Evolutionary conservation across 2,797 vertebrate species (phyloP).

Genomic region (Helarctos malayanus): DNA sequence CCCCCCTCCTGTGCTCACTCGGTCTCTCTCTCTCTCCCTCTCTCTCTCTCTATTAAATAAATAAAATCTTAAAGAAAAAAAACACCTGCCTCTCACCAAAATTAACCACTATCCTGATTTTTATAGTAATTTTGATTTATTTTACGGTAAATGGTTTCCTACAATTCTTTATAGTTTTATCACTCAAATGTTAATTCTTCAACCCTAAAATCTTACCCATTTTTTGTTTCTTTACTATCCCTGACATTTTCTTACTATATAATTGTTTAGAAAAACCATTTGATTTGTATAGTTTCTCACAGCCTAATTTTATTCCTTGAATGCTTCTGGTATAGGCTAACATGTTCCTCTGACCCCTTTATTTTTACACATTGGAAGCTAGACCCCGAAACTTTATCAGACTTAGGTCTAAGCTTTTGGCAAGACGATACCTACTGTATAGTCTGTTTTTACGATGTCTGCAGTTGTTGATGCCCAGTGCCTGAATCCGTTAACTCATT

Average conservation of each 20-base stretch:
- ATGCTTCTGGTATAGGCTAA: not conserved
- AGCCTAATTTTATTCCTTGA: not conserved
- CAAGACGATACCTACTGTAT: no score
- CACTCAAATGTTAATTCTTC: not conserved
- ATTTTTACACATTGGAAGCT: not conserved
- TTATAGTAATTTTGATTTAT: not conserved
- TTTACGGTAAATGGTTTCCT: not conserved
- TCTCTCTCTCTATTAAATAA: no score
- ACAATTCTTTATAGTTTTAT: not conserved
- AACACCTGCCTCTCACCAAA: not conserved
- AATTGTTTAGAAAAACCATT: not conserved
- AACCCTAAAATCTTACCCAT: not conserved
- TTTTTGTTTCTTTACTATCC: not conserved
- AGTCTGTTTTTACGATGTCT: not conserved
- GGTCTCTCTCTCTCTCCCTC: no score
- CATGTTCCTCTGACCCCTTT: not conserved
- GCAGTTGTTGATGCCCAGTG: not conserved
- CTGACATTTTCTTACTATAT: not conserved
- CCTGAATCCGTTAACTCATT: not conserved
- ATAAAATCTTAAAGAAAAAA: not conserved
- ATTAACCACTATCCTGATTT: not conserved
- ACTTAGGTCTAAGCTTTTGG: not conserved
- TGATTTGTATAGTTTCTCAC: not conserved
- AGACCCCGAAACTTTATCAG: not conserved
- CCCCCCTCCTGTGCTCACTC: no score